Evolutionary conservation across 2,113 vertebrate species (phyloP), one percentile per base, ranked within the genome.

Genomic region (Nothoprocta perdicaria): DNA sequence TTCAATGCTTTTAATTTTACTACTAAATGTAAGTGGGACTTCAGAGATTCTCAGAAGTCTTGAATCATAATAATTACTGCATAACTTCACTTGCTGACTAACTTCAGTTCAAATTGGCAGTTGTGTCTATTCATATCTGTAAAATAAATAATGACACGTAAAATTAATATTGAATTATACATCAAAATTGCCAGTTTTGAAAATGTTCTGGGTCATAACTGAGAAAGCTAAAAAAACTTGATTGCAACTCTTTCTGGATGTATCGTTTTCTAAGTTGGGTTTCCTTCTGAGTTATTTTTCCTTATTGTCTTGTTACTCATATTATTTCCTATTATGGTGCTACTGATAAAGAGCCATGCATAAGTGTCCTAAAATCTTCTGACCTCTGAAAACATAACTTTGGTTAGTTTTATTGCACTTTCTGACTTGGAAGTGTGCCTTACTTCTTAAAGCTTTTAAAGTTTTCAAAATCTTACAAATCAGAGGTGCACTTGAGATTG

Each of bases 1-100:
- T 92, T 62, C 66, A 38, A 57, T 48, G 8, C 15, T 40, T 94
- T 26, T 12, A 72, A 76, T 86, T 95, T 84, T 73, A 50, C 27
- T 10, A 38, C 31, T n/a, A 84, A 57, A 81, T 45, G 16, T 26
- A 72, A 24, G 8, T 48, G 52, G 23, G 19, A 12, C 69, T 88
- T 76, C 7, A 35, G 15, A 79, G 13, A 41, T 84, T 81, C 4
- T 40, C 0, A 0, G 62, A 23, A 86, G 29, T 65, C 53, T 89
- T 87, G 4, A 13, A 12, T 9, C 48, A 61, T 13, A 10, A 11
- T 76, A 33, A 76, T 55, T 89, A 23, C 61, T 71, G 45, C n/a
- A 8, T 38, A 38, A 38, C 35, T 38, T 38, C 35, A 38, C 35
- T 38, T 38, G 35, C 35, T 38, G 35, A 19, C 52, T 60, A 78